Conservation (phyloP, 2,888 invertebrate species). For the Sarcophaga variegata region DNA sequence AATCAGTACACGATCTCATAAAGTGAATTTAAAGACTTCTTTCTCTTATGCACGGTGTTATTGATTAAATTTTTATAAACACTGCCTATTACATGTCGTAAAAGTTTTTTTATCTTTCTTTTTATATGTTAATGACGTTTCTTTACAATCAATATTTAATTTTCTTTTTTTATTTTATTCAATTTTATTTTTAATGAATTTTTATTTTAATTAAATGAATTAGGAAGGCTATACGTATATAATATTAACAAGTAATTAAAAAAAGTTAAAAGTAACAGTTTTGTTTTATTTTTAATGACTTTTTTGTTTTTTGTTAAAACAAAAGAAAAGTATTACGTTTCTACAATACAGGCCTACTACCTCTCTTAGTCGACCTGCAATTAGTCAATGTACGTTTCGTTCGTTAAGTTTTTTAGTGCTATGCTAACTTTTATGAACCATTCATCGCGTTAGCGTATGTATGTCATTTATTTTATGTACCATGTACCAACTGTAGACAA, state of each 20-base stretch:
- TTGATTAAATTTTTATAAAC: too few relatives aligned
- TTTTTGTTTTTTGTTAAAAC: constrained; percentile 24
- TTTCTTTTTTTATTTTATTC: background rate
- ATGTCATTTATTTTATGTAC: background rate
- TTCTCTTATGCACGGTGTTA: background rate
- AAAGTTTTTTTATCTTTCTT: background rate
- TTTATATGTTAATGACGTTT: constrained; percentile 14
- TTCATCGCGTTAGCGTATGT: background rate
- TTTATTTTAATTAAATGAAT: constrained; percentile 27
- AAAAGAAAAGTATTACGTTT: background rate
- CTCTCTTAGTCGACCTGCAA: constrained; percentile 13
- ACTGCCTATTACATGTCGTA: background rate
- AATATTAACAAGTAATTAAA: constrained; percentile 24
- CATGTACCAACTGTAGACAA: background rate
- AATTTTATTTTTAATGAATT: constrained; percentile 19
- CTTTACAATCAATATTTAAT: background rate
- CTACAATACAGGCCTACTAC: background rate
- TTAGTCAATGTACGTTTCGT: constrained; percentile 22
- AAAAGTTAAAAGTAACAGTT: background rate
- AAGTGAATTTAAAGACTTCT: background rate
- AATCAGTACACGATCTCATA: background rate
- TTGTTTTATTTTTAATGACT: constrained; percentile 17
- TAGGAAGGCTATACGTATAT: constrained; percentile 1
- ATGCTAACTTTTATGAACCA: background rate
- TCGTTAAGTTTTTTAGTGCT: background rate